Base-by-base conservation (phyloP, 2,888 invertebrate genomes). In the Achlya flavicornis region DNA sequence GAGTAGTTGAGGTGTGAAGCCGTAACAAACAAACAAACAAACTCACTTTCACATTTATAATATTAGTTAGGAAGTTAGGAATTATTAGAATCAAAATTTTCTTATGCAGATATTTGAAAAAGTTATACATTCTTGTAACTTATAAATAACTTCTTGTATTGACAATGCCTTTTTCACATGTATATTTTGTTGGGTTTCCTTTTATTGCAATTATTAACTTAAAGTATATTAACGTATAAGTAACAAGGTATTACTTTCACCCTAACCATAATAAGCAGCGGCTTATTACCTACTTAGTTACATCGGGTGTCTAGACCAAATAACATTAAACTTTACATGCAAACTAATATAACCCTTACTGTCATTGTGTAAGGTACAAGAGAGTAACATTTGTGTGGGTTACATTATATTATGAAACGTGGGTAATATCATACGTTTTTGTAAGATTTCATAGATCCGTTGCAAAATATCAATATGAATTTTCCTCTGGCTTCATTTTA, bases 221-320 rank as follows among this genome's bases (percentile, higher is more conserved):
- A n/a, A 35, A 35, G 3, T n/a, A 33, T 6, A n/a, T 35, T 58
- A 14, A 3, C 35, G n/a, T 58, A 12, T 58, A 58, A 58, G 35
- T 19, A 53, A 58, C 58, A 58, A 58, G 38, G 16, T 35, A 58
- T 58, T 58, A 59, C 33, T 38, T 38, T 10, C 35, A 38, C 14
- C n/a, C 35, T 35, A 16, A 35, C 58, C n/a, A 14, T 33, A 57
- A 57, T 33, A 59, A 16, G 33, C 16, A 35, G 58, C 38, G 16
- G 58, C 33, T 58, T 58, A 58, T 58, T 58, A 58, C 38, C 38
- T 59, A 38, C 58, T 59, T 59, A 59, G 19, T 10, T 38, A 59
- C 35, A 16, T 19, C 35, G 35, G 11, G 35, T 59, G 58, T 59
- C 58, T 59, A 59, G 58, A 59, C 58, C 33, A 59, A 59, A 59